Evolutionary conservation across 2,888 invertebrate genomes (phyloP).

Genomic region (Yponomeuta sedellus): DNA sequence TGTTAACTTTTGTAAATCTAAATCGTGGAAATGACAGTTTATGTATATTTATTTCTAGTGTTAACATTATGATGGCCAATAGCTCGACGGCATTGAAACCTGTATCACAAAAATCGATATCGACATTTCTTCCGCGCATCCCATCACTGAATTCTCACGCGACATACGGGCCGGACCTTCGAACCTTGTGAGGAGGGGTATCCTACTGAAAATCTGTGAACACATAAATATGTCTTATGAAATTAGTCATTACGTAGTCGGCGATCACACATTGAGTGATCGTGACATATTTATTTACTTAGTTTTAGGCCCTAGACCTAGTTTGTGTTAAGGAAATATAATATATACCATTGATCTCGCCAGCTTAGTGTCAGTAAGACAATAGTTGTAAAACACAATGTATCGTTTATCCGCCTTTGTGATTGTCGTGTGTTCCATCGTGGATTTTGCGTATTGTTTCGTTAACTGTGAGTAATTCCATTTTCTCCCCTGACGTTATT

Average conservation of each 20-base stretch:
- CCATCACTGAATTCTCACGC: conserved; percentile 34
- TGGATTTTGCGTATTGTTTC: conserved; percentile 49
- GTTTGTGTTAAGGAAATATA: conserved; percentile 31
- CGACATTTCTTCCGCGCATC: conserved; percentile 16
- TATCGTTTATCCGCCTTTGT: conserved; percentile 37
- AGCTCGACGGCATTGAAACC: no score
- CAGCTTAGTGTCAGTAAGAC: conserved; percentile 27
- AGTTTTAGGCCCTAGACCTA: conserved; percentile 40
- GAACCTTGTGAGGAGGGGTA: conserved; percentile 49
- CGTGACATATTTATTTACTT: conserved; percentile 18
- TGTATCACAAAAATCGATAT: conserved; percentile 20
- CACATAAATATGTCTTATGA: conserved; percentile 64
- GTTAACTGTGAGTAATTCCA: conserved; percentile 57
- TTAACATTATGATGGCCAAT: no score
- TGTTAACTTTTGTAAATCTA: no score
- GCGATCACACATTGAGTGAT: conserved; percentile 38
- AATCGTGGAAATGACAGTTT: no score
- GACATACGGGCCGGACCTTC: conserved; percentile 70
- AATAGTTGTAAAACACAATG: conserved; percentile 40
- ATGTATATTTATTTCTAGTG: no score
- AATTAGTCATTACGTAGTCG: conserved; percentile 48
- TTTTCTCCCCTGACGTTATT: background rate
- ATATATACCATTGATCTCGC: conserved; percentile 32
- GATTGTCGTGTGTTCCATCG: conserved; percentile 28
- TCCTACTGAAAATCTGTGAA: conserved; percentile 61